Percentiles rank a stretch among this genome's conserved stretches.
phyloP scores from a whole-genome alignment of 2,797 vertebrate genomes.

The Melanotaenia maccullochi region DNA sequence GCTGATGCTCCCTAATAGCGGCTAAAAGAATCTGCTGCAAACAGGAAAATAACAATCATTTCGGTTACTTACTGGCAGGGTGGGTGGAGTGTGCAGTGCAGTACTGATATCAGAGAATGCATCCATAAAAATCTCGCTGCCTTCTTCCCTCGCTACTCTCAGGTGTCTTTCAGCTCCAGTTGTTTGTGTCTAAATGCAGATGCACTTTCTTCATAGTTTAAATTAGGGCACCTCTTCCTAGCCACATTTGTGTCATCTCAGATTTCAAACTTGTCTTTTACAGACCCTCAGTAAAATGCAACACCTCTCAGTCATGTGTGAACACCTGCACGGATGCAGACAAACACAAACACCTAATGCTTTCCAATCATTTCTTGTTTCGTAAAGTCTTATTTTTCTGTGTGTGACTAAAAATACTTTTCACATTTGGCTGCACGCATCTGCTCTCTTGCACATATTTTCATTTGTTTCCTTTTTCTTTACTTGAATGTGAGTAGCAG shows the following conservation, averaged over 20 bases:
- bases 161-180: background rate
- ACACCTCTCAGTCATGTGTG: conserved; percentile 55
- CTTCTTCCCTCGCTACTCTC: background rate
- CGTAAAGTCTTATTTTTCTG: conserved; percentile 15
- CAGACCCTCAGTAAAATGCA: conserved; percentile 20
- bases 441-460: conserved; percentile 19
- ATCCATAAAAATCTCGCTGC: background rate
- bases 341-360: background rate
- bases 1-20: background rate
- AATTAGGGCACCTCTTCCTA: conserved; percentile 42
- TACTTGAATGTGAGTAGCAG: background rate
- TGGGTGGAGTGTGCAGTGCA: conserved; percentile 30
- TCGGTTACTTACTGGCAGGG: conserved; percentile 57
- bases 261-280: conserved; percentile 32
- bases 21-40: conserved; percentile 18
- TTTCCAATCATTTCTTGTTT: background rate
- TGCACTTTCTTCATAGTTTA: conserved; percentile 18
- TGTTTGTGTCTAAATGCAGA: conserved; percentile 2
- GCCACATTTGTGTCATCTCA: conserved; percentile 50
- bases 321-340: conserved; percentile 39
- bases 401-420: conserved; percentile 29
- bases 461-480: conserved; percentile 27
- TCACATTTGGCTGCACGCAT: conserved; percentile 27
- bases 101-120: background rate
- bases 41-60: conserved; percentile 33